Percentiles rank a stretch among this genome's conserved stretches.
phyloP scores from a whole-genome alignment of 1,140 invertebrate genomes.

The Cydia pomonella region DNA sequence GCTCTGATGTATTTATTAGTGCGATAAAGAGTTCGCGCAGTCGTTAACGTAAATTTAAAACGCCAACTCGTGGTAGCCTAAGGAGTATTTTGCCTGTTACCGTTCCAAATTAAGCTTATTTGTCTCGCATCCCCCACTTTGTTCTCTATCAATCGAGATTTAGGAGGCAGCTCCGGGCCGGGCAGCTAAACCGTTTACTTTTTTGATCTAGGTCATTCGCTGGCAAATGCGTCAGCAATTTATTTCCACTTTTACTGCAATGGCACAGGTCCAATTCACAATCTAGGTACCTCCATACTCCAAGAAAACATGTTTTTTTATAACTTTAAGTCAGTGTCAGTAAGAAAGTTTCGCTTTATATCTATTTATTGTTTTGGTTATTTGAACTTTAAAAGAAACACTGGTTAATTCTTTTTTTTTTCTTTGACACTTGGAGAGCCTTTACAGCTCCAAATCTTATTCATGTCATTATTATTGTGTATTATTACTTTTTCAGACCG shows the following conservation, averaged over 20 bases:
- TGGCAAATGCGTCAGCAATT: slow-evolving; percentile 72
- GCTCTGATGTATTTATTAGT: too few relatives aligned
- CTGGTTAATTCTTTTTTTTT: too few relatives aligned
- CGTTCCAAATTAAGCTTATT: slow-evolving; percentile 28
- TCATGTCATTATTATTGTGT: too few relatives aligned
- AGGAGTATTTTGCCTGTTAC: slow-evolving; percentile 6
- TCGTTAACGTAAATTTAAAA: too few relatives aligned
- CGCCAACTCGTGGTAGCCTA: too few relatives aligned
- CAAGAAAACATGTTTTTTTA: slow-evolving; percentile 68
- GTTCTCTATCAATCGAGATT: slow-evolving; percentile 43
- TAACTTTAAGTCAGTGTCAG: slow-evolving; percentile 44
- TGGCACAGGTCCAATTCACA: slow-evolving; percentile 74
- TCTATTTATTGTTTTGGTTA: too few relatives aligned
- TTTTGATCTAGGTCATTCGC: slow-evolving; percentile 75
- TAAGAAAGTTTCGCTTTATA: slow-evolving; percentile 30
- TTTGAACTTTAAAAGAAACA: too few relatives aligned
- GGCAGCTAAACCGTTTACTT: slow-evolving; percentile 44
- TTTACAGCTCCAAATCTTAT: too few relatives aligned
- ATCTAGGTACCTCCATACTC: slow-evolving; percentile 59
- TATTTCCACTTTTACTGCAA: slow-evolving; percentile 78
- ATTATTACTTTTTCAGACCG: too few relatives aligned
- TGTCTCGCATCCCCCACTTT: slow-evolving; percentile 18
- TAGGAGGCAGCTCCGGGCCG: slow-evolving; percentile 39
- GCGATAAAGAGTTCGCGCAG: too few relatives aligned
- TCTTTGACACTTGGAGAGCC: too few relatives aligned